phyloP scores from a whole-genome alignment of 1,140 invertebrate species.

The Pseudomyrmex cubaensis region DNA sequence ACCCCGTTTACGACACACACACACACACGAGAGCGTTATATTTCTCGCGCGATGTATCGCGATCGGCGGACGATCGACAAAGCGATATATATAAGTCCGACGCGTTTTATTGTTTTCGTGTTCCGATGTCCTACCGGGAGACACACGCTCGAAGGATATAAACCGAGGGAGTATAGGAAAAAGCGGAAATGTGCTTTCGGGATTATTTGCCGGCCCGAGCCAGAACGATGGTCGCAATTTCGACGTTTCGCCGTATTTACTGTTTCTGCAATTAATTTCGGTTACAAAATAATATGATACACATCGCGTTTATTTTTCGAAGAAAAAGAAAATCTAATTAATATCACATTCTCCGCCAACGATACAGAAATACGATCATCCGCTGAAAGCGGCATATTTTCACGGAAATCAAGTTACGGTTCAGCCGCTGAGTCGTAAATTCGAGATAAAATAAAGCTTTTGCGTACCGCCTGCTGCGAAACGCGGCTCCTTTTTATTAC shows the following conservation, averaged over 20 bases:
- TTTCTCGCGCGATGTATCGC: background rate
- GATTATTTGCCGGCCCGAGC: constrained; percentile 10
- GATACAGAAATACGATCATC: background rate
- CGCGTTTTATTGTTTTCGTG: constrained; percentile 36
- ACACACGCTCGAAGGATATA: constrained; percentile 38
- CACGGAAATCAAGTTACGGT: background rate
- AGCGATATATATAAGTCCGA: constrained; percentile 41
- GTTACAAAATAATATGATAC: background rate
- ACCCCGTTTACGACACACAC: background rate
- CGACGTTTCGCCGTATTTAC: constrained; percentile 3
- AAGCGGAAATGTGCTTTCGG: constrained; percentile 7
- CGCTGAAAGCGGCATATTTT: constrained; percentile 13
- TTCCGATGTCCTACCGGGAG: constrained; percentile 13
- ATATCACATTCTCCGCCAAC: background rate
- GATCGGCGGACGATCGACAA: constrained; percentile 33
- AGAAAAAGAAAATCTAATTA: background rate
- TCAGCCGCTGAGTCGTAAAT: constrained; percentile 3
- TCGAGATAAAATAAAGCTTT: constrained; percentile 5
- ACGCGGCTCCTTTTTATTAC: background rate
- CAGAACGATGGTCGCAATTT: constrained; percentile 5
- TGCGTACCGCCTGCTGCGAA: background rate
- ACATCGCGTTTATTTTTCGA: no score
- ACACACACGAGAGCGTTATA: background rate
- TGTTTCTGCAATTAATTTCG: constrained; percentile 19
- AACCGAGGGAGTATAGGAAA: background rate